Conservation (phyloP, 2,888 invertebrate species). For the Spodoptera littoralis region DNA sequence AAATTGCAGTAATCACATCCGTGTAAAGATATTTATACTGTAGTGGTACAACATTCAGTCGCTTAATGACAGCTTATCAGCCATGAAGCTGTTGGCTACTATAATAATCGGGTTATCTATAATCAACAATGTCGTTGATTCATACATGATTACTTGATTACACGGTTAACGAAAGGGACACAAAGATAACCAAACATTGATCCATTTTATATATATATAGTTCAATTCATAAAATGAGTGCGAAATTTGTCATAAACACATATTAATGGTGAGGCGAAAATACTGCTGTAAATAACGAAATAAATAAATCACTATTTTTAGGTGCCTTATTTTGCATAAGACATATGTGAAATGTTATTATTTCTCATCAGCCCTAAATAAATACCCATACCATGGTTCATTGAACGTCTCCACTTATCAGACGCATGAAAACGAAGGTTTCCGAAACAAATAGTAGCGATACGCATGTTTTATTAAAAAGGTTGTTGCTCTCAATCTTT, state of each 20-base stretch:
- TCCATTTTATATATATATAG: no score
- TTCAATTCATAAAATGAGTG: no score
- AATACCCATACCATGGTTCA: conserved; percentile 35
- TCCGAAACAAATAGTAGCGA: conserved; percentile 20
- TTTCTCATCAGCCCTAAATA: conserved; percentile 13
- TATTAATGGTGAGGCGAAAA: no score
- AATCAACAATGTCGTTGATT: conserved; percentile 2
- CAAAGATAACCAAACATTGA: no score
- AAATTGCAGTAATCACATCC: conserved; percentile 1
- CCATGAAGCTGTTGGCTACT: background rate
- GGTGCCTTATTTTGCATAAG: no score
- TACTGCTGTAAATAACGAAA: no score
- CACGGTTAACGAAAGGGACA: no score
- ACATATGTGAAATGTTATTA: conserved; percentile 12
- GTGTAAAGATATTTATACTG: background rate
- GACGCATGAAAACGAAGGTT: conserved; percentile 24
- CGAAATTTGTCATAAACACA: no score
- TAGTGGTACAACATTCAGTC: background rate
- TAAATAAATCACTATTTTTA: no score
- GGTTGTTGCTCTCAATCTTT: conserved; percentile 45
- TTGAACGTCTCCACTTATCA: conserved; percentile 46
- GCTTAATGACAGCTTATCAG: background rate
- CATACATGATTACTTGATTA: no score
- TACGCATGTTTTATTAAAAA: conserved; percentile 28
- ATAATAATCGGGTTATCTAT: background rate